These are phyloP conservation scores for Collichthys lucidus DNA, from an alignment of 2,113 vertebrate species.

Conservation along the genomic window DNA sequence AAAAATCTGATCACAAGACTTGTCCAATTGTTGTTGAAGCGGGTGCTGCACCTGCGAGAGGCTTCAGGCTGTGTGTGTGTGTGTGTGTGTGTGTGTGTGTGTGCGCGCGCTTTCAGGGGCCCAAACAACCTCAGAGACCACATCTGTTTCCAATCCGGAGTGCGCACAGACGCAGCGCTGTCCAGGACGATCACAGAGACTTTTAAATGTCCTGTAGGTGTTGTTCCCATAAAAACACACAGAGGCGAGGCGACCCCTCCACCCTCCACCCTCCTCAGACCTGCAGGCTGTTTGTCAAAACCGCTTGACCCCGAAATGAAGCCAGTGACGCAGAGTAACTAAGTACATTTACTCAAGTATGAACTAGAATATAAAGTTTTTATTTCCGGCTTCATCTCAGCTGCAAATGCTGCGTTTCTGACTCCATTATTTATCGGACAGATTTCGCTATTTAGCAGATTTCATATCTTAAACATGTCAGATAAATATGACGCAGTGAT, in stretches of 20 bases:
- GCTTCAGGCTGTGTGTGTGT: slow-evolving; percentile 44
- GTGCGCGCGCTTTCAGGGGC: slow-evolving; percentile 61
- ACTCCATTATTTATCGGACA: neutral
- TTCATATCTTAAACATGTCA: neutral
- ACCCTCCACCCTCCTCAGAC: slow-evolving; percentile 24
- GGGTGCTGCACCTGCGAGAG: slow-evolving; percentile 73
- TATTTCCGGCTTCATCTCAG: no score
- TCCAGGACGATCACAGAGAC: slow-evolving; percentile 69
- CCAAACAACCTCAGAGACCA: slow-evolving; percentile 60
- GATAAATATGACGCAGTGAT: neutral
- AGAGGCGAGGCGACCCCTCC: slow-evolving; percentile 30
- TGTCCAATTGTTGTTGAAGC: slow-evolving; percentile 45
- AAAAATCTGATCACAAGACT: slow-evolving; percentile 40
- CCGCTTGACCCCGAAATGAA: neutral
- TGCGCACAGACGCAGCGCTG: slow-evolving; percentile 65
- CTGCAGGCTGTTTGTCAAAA: slow-evolving; percentile 52
- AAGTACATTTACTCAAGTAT: neutral
- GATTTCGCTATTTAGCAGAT: neutral
- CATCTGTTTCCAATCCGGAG: slow-evolving; percentile 80
- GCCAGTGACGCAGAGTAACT: neutral
- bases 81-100: slow-evolving; percentile 42
- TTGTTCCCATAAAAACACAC: slow-evolving; percentile 58
- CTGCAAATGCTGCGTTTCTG: neutral
- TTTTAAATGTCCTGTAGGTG: slow-evolving; percentile 69
- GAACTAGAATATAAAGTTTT: neutral